Base-by-base conservation (phyloP, 2,888 invertebrate species). In the Drosophila buzzatii region DNA sequence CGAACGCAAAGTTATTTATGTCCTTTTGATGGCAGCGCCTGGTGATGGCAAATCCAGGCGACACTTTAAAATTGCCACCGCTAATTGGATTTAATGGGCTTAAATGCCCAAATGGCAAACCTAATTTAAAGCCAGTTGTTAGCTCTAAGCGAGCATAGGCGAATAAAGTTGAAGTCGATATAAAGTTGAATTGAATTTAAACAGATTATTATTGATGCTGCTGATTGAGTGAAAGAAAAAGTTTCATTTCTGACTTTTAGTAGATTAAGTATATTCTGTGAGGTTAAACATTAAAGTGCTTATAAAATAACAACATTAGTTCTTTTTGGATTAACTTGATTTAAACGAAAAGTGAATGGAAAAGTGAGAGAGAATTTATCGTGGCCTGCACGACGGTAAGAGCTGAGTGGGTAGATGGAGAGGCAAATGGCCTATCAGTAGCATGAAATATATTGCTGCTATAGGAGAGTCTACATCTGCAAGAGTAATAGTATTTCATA, bases 1-100 rank as follows among this genome's bases (percentile, higher is more conserved):
- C 33, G 39, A 44, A 49, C 47, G 52, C 6, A 70, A 70, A 77
- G 79, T 80, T 79, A 80, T 80, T 80, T 80, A 78, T 80, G 75
- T 80, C 64, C 67, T 67, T 68, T 58, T 69, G 58, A 47, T 68
- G 45, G 42, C 39, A 62, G 18, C 39, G 39, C 52, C 56, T 47
- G 51, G n/a, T n/a, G n/a, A n/a, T n/a, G n/a, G 55, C 61, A 63
- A 58, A 42, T 57, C 56, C 52, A 56, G 42, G 60, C 66, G 79
- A 69, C 70, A 63, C 61, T 79, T 75, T 67, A 69, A 76, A 81
- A 73, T 69, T 70, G 66, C 81, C 65, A 53, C 59, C 64, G 45
- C 69, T 79, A 81, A 81, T 81, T 81, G 68, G 52, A 60, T 61
- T 61, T 66, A 66, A 73, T 64, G 63, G 42, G 56, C 56, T 51